Base-by-base conservation (phyloP, 2,113 vertebrate species). In the Anhinga rufa region DNA sequence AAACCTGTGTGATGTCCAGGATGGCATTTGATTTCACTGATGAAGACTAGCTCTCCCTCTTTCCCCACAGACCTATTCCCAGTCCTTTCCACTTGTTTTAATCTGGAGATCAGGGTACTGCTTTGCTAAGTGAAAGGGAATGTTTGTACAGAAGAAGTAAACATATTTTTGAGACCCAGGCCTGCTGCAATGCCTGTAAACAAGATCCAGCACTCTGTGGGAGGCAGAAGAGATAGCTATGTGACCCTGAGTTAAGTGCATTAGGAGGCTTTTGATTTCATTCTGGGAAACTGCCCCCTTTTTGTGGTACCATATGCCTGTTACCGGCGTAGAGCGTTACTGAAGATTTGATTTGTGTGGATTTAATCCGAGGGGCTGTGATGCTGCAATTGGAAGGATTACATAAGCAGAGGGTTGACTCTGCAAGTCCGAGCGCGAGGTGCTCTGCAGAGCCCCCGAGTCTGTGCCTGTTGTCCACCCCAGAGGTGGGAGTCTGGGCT, bases 211-310 rank as follows among this genome's bases (percentile, higher is more conserved):
- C 92, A 71, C 7, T 96, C 94, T 95, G 90, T 65, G 79, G 92
- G 93, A 93, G 87, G 82, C 91, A 95, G 68, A 75, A 78, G 77
- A 69, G 91, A 97, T 92, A 95, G 94, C 96, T 95, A 82, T 96
- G 92, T 96, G 95, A 87, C 91, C 92, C 88, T 13, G 89, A 82
- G 78, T 88, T 95, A 94, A 97, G 90, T 95, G 93, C 91, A 86
- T 93, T 95, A 92, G 88, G 93, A 96, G 81, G 94, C 82, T 90
- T 97, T 96, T 97, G 91, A 92, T 95, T 96, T 96, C 81, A 46
- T 92, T 82, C 93, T 96, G 93, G 76, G 82, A 94, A 95, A 49
- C 74, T 82, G 86, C 88, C 92, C 92, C 88, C 93, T 95, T 85
- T 93, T 86, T 2, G 2, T 82, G 81, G 81, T 77, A 38, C 88